Percentiles rank a stretch among this genome's conserved stretches.
phyloP scores from a whole-genome alignment of 2,888 invertebrate genomes.

The Eupithecia inturbata region DNA sequence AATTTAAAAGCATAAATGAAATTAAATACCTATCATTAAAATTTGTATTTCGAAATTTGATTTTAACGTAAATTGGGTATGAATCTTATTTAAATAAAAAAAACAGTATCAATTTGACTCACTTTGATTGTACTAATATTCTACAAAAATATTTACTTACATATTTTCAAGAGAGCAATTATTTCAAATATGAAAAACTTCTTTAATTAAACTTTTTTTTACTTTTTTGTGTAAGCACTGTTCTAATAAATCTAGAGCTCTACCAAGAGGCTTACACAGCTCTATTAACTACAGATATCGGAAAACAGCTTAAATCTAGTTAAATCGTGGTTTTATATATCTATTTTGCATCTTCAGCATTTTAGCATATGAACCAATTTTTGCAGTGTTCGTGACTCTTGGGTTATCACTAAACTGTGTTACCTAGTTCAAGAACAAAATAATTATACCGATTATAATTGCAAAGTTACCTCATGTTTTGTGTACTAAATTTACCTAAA shows the following conservation, averaged over 20 bases:
- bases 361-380: background rate
- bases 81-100: background rate
- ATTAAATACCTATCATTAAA: background rate
- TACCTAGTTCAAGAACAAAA: background rate
- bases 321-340: background rate
- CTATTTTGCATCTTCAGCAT: background rate
- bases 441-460: background rate
- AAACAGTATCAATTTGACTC: background rate
- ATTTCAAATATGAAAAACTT: background rate
- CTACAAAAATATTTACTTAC: too few species aligned
- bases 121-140: background rate
- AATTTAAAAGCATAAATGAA: background rate
- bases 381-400: background rate
- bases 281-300: background rate
- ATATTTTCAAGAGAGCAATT: background rate
- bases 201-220: background rate
- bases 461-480: background rate
- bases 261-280: background rate
- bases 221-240: background rate
- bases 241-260: background rate
- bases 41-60: background rate
- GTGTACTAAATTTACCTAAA: background rate
- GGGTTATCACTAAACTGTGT: background rate
- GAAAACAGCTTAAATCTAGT: slow-evolving; percentile 2
- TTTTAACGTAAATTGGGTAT: too few species aligned